Base-by-base conservation (phyloP, 2,113 vertebrate genomes). In the Dermatemys mawii region DNA sequence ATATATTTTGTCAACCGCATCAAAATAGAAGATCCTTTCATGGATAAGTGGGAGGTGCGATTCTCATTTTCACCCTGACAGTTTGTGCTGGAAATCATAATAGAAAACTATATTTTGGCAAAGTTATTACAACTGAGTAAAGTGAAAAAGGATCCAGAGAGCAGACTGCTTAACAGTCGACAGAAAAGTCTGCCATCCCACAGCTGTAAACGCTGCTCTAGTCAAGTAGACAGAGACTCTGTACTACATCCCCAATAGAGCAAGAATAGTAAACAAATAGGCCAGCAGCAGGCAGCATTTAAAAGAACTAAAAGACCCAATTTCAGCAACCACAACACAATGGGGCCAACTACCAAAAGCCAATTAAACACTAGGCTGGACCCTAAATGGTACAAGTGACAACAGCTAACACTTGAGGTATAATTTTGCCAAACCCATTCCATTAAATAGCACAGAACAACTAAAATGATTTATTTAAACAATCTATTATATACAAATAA, bases 161-260 rank as follows among this genome's bases (percentile, higher is more conserved):
- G 0, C 60, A 17, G 17, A 35, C 2, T 79, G 63, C 51, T 51
- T 51, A 70, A 46, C 1, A 1, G 21, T 63, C 35, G 88, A 32
- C 0, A 49, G 55, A 78, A 88, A 48, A 86, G 7, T 35, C 0
- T 76, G 48, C 29, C 48, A 89, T 44, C 41, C 48, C 76, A 53
- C 26, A 84, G 44, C 54, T 88, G 51, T n/a, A 83, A 94, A 88
- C 78, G 35, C 67, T 35, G 6, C 27, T 76, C n/a, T 48, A 51
- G 19, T 89, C 73, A 88, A 54, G 73, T 0, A 86, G 81, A 80
- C 51, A 35, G 17, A 67, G 16, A 27, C 17, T 63, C 78, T 96
- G 75, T 38, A 32, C 80, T 6, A 82, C 89, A 86, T 24, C 78
- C 67, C 38, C 81, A 88, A 0, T 1, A 38, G 55, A 93, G 54